Percentiles rank a stretch among this genome's conserved stretches.
phyloP scores from a whole-genome alignment of 2,113 vertebrate species.

The Hirundichthys speculiger region DNA sequence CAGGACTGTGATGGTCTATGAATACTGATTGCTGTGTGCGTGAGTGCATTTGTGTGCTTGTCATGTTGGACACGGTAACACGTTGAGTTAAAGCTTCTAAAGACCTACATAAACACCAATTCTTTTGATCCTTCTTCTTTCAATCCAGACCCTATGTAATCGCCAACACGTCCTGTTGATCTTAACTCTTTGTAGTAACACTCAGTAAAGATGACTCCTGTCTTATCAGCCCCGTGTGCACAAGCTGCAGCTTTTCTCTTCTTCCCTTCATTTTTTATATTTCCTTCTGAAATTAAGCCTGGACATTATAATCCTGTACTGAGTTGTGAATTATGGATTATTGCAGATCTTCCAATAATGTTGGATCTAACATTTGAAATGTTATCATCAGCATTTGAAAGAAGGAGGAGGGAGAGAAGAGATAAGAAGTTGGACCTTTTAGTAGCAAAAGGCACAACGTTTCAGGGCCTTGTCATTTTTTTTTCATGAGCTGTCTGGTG shows the following conservation, averaged over 20 bases:
- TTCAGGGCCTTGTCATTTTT: too few relatives aligned
- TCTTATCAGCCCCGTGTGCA: constrained; percentile 36
- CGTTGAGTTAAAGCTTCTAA: constrained; percentile 24
- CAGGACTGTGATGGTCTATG: constrained; percentile 46
- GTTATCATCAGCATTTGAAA: constrained; percentile 27
- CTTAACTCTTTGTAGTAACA: too few relatives aligned
- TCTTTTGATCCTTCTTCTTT: too few relatives aligned
- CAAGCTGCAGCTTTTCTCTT: constrained; percentile 17
- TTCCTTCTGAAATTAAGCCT: constrained; percentile 25
- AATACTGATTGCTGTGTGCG: constrained; percentile 55
- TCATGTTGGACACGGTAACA: constrained; percentile 20
- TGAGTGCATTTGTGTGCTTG: not conserved
- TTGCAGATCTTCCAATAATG: not conserved
- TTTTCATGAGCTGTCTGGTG: constrained; percentile 15
- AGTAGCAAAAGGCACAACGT: too few relatives aligned
- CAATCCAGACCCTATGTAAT: constrained; percentile 24
- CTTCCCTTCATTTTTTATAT: constrained; percentile 3
- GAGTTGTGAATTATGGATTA: not conserved
- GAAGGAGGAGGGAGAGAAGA: not conserved
- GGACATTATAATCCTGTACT: constrained; percentile 39
- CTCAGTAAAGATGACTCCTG: constrained; percentile 38
- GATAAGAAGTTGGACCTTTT: too few relatives aligned
- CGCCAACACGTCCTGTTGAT: constrained; percentile 38
- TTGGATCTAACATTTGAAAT: constrained; percentile 22
- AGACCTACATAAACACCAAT: not conserved